Percentiles rank a stretch among this genome's conserved stretches.
These are phyloP conservation scores for Apis laboriosa DNA, from an alignment of 1,140 invertebrate genomes.

Conservation along the genomic window DNA sequence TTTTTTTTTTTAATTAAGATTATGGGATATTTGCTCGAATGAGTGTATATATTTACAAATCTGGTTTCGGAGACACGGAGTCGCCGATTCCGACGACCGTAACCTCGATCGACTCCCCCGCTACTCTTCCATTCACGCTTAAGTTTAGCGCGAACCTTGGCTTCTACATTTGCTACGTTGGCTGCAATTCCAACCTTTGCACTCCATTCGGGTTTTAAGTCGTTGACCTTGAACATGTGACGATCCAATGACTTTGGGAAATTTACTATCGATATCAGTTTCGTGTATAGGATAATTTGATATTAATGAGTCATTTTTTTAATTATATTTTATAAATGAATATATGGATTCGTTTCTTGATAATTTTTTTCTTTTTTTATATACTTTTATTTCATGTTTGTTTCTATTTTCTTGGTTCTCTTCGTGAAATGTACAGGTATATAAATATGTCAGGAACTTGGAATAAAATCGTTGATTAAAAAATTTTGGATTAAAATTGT, in stretches of 20 bases:
- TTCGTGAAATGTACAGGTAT: no score
- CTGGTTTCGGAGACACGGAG: neutral
- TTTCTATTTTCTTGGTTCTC: no score
- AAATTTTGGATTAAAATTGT: neutral
- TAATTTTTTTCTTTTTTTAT: no score
- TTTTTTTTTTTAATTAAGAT: neutral
- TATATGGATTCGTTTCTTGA: neutral
- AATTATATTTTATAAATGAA: neutral
- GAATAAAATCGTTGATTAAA: neutral
- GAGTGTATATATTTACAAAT: neutral
- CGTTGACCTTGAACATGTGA: conserved; percentile 32
- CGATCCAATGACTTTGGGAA: neutral
- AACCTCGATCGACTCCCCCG: conserved; percentile 30
- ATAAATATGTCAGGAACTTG: neutral
- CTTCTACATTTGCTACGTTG: conserved; percentile 75
- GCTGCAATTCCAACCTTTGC: conserved; percentile 80
- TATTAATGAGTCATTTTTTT: neutral
- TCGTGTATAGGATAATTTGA: neutral
- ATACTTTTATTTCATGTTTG: no score
- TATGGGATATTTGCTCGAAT: neutral
- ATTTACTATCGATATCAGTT: neutral
- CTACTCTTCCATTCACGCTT: conserved; percentile 32
- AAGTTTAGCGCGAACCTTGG: conserved; percentile 54
- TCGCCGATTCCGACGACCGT: conserved; percentile 32
- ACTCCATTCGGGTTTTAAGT: conserved; percentile 80